Conservation (phyloP, 2,888 invertebrate species). For the Sminthurides aquaticus region DNA sequence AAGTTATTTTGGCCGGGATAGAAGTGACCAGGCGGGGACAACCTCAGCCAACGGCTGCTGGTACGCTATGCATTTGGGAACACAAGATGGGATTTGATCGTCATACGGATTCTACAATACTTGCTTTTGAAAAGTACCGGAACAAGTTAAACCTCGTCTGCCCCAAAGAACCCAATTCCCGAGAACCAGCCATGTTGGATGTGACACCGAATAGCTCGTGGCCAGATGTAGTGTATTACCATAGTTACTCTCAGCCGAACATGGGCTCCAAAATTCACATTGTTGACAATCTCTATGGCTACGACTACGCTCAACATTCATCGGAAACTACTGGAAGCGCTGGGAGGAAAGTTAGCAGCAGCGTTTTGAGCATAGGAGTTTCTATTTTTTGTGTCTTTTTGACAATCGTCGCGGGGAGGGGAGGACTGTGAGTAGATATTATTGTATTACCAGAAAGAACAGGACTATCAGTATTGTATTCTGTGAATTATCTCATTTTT, state of each 20-base stretch:
- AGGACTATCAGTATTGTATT: too few relatives aligned
- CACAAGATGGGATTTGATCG: constrained; percentile 60
- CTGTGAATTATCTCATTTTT: too few relatives aligned
- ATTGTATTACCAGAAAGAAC: too few relatives aligned
- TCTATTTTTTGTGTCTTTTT: too few relatives aligned
- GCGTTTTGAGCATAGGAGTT: too few relatives aligned
- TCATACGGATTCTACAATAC: constrained; percentile 68
- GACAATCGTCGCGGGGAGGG: too few relatives aligned
- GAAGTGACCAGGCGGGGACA: constrained; percentile 74
- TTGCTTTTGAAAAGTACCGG: constrained; percentile 75
- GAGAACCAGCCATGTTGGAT: constrained; percentile 61
- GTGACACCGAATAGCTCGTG: constrained; percentile 81
- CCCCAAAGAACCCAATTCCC: constrained; percentile 58
- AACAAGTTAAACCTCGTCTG: constrained; percentile 65
- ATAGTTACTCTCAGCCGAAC: constrained; percentile 85
- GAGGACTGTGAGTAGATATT: too few relatives aligned
- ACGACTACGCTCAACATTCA: constrained; percentile 2
- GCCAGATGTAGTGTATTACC: constrained; percentile 87
- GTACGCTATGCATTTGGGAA: constrained; percentile 67
- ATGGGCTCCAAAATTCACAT: constrained; percentile 93
- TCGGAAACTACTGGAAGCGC: background rate
- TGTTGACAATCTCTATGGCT: constrained; percentile 55
- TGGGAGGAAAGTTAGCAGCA: too few relatives aligned
- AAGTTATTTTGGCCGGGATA: constrained; percentile 64
- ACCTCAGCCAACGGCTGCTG: constrained; percentile 71